Conservation (phyloP, 2,797 vertebrate genomes). For the Potorous gilbertii region DNA sequence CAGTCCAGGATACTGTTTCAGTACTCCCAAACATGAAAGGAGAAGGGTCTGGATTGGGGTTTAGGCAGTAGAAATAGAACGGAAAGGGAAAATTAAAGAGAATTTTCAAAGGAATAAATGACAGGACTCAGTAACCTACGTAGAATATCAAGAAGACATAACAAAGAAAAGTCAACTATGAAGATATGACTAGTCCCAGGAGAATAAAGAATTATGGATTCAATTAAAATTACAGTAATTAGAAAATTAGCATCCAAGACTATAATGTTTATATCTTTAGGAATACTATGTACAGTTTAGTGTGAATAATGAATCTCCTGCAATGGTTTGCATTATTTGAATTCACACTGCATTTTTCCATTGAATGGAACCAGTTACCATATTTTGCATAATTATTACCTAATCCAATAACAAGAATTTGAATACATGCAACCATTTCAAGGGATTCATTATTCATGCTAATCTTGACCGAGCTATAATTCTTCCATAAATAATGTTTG, state of each 20-base stretch:
- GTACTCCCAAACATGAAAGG: not conserved
- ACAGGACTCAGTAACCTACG: not conserved
- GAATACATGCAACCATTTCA: not conserved
- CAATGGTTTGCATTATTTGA: not conserved
- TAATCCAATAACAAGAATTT: not conserved
- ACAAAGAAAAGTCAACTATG: not conserved
- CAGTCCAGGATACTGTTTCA: not conserved
- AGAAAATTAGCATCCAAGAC: not conserved
- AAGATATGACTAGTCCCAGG: not conserved
- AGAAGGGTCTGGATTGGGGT: not conserved
- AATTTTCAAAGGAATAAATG: not conserved
- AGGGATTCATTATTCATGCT: not conserved
- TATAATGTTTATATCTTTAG: not conserved
- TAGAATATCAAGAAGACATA: constrained; percentile 1
- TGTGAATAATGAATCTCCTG: too few relatives aligned
- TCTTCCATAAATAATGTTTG: not conserved
- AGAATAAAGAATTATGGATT: not conserved
- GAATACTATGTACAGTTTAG: not conserved
- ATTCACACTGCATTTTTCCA: not conserved
- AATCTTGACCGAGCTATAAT: not conserved
- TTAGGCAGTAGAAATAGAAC: constrained; percentile 3
- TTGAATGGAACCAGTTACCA: not conserved
- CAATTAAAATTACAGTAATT: not conserved
- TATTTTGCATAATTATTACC: not conserved
- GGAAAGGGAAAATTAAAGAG: not conserved